phyloP scores from a whole-genome alignment of 2,113 vertebrate genomes.

The Callorhinus ursinus region DNA sequence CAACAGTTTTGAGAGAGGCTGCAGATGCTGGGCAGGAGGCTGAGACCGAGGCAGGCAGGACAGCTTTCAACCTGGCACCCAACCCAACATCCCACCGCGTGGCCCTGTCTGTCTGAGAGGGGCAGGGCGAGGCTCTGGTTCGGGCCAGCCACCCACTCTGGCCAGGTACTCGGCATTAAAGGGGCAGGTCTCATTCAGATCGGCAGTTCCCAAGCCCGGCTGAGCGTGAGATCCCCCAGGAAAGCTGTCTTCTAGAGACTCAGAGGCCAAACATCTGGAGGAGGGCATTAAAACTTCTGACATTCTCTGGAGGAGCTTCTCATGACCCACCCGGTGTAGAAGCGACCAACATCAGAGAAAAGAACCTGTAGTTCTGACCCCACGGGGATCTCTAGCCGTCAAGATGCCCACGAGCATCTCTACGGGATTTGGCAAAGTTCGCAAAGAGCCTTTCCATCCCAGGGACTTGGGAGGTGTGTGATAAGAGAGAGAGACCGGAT shows the following conservation, averaged over 20 bases:
- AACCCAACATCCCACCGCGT: not conserved
- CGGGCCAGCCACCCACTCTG: not conserved
- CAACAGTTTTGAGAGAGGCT: conserved; percentile 48
- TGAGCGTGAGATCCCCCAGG: not conserved
- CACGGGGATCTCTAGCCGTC: not conserved
- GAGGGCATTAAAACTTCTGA: not conserved
- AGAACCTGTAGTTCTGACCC: not conserved
- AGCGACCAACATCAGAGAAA: not conserved
- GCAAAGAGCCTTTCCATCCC: not conserved
- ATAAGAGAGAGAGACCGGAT: fast-evolving
- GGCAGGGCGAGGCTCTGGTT: not conserved
- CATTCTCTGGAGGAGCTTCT: not conserved
- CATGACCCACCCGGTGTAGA: not conserved
- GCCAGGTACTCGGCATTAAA: not conserved
- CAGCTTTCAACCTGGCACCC: not conserved
- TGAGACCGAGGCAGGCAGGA: conserved; percentile 14
- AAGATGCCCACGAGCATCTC: not conserved
- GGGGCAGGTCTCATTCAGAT: not conserved
- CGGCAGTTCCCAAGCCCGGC: not conserved
- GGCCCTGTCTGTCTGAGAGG: conserved; percentile 1
- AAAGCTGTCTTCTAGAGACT: not conserved
- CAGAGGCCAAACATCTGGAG: not conserved
- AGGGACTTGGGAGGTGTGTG: too few species aligned
- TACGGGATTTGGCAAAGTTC: not conserved
- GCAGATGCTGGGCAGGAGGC: conserved; percentile 58